Conservation (phyloP, 2,888 invertebrate genomes). For the Ornithoptera priamus region DNA sequence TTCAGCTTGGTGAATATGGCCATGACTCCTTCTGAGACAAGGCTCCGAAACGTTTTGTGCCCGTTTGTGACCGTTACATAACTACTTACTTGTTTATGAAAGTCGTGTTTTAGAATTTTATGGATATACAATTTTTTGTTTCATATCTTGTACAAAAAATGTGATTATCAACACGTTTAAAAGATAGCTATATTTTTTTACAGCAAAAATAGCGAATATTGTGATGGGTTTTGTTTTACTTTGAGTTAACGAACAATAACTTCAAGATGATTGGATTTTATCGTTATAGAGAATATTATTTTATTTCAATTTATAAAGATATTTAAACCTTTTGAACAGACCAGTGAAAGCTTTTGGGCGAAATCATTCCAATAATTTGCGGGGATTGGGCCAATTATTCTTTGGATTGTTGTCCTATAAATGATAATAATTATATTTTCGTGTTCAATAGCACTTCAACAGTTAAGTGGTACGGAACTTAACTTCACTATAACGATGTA, state of each 20-base stretch:
- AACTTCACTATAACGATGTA: neutral
- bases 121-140: no score
- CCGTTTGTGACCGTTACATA: no score
- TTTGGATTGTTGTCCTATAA: neutral
- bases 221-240: neutral
- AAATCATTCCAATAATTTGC: neutral
- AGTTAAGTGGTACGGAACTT: neutral
- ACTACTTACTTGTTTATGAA: no score
- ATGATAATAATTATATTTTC: neutral
- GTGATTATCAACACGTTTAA: no score
- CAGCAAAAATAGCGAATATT: no score
- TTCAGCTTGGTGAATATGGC: no score
- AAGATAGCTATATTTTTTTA: no score
- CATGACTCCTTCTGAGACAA: no score
- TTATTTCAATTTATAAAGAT: neutral
- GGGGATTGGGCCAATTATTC: neutral
- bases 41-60: no score
- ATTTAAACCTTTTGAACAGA: neutral
- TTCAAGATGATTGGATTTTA: neutral
- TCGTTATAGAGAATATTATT: neutral
- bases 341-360: neutral
- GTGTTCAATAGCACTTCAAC: neutral
- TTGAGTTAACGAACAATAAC: neutral
- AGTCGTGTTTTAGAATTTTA: no score
- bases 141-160: no score